Conservation (phyloP, 1,140 invertebrate genomes). For the Drosophila bocqueti region DNA sequence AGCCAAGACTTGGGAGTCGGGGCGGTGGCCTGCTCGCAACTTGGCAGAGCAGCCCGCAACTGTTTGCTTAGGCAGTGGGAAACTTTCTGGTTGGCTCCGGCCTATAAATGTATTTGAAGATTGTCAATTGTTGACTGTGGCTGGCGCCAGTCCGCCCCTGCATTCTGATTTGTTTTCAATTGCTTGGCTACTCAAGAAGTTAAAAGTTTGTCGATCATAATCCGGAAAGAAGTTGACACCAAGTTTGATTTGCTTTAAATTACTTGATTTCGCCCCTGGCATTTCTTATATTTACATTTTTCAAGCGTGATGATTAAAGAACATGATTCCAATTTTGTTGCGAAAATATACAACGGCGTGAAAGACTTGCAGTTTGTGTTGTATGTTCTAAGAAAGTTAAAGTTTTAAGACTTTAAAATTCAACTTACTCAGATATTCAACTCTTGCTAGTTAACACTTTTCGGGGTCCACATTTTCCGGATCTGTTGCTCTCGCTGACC, state of each 20-base stretch:
- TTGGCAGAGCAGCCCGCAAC: slow-evolving; percentile 53
- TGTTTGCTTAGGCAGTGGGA: slow-evolving; percentile 55
- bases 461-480: slow-evolving; percentile 8
- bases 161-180: slow-evolving; percentile 79
- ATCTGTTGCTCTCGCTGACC: slow-evolving; percentile 30
- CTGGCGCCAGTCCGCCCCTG: slow-evolving; percentile 28
- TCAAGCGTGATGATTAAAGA: neutral
- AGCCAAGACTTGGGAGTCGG: neutral
- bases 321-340: neutral
- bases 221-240: slow-evolving; percentile 64
- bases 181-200: slow-evolving; percentile 53
- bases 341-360: neutral
- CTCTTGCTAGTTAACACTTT: slow-evolving; percentile 34
- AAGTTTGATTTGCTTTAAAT: slow-evolving; percentile 62
- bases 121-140: slow-evolving; percentile 75
- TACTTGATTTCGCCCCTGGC: slow-evolving; percentile 41
- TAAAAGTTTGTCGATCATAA: slow-evolving; percentile 58
- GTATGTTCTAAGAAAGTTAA: neutral
- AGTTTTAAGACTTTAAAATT: neutral
- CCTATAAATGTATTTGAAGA: slow-evolving; percentile 78
- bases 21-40: slow-evolving; percentile 35
- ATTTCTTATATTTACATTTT: slow-evolving; percentile 4
- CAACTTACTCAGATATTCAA: slow-evolving; percentile 22
- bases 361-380: neutral
- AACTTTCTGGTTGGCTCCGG: slow-evolving; percentile 34